Percentiles rank a stretch among this genome's conserved stretches.
Conservation (phyloP, 64 coral and sea anemone genomes). For the Pocillopora damicornis region DNA sequence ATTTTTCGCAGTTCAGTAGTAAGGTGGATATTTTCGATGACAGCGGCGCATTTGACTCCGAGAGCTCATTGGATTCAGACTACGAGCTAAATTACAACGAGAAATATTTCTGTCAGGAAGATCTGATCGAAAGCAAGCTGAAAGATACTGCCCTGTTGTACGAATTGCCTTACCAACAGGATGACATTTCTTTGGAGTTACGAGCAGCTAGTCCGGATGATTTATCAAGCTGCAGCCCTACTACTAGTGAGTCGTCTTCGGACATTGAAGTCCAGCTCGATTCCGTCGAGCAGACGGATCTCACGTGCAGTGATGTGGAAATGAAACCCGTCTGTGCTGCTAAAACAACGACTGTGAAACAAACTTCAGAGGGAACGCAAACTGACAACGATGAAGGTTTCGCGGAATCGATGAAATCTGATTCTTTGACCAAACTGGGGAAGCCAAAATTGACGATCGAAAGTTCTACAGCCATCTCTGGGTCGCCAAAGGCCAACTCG, state of each 20-base stretch:
- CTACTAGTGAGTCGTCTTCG: constrained; percentile 64
- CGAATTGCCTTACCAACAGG: constrained; percentile 59
- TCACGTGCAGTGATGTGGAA: constrained; percentile 74
- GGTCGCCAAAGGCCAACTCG: constrained; percentile 20
- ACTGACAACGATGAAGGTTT: constrained; percentile 55
- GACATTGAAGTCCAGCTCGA: constrained; percentile 61
- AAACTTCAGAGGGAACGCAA: constrained; percentile 81
- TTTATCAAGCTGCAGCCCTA: constrained; percentile 51
- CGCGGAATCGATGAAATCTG: constrained; percentile 27
- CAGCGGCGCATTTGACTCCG: constrained; percentile 70
- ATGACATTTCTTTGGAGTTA: constrained; percentile 34
- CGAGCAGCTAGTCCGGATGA: constrained; percentile 36
- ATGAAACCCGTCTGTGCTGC: constrained; percentile 63
- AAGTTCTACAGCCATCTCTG: constrained; percentile 4
- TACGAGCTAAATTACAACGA: constrained; percentile 85
- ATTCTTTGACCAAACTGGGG: constrained; percentile 7
- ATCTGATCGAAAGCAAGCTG: constrained; percentile 71
- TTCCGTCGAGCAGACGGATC: background rate
- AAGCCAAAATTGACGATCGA: constrained; percentile 35
- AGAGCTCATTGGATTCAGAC: constrained; percentile 92
- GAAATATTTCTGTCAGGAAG: constrained; percentile 73
- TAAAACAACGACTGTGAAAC: constrained; percentile 19
- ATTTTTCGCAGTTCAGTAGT: constrained; percentile 52
- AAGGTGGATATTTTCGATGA: constrained; percentile 68
- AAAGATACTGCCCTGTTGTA: constrained; percentile 63